Conservation (phyloP, 2,113 vertebrate species). For the Pomatostomus ruficeps region DNA sequence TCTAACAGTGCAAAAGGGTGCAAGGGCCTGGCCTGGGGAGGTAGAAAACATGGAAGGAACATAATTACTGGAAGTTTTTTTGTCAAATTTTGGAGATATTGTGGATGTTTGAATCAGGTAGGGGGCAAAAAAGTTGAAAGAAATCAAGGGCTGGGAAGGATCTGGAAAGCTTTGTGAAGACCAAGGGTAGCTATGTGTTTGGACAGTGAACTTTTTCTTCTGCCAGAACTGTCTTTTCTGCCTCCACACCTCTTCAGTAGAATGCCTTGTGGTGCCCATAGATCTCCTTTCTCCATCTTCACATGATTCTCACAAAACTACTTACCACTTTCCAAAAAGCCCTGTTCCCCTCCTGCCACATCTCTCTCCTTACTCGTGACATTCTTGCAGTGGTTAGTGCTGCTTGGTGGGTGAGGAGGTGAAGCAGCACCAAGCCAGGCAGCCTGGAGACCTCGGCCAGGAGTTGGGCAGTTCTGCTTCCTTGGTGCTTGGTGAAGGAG, state of each 20-base stretch:
- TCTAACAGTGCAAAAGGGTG: not conserved
- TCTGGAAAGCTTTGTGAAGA: not conserved
- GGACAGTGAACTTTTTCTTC: not conserved
- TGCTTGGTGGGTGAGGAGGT: not conserved
- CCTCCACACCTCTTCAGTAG: not conserved
- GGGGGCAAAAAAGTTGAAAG: not conserved
- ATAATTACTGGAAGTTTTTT: not conserved
- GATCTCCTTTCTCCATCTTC: not conserved
- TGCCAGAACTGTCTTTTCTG: not conserved
- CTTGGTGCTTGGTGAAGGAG: not conserved
- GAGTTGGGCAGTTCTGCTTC: not conserved
- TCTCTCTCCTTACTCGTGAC: too few relatives aligned
- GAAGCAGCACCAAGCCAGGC: not conserved
- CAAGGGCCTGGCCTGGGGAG: rapidly evolving
- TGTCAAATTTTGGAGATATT: not conserved
- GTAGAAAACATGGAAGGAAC: not conserved
- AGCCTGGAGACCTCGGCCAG: not conserved
- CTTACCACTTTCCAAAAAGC: not conserved
- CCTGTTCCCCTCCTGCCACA: not conserved
- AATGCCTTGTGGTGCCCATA: not conserved
- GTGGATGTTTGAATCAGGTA: not conserved
- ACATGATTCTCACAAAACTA: not conserved
- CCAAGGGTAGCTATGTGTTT: not conserved
- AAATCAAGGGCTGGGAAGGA: not conserved
- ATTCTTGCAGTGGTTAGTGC: not conserved